These are phyloP conservation scores for Ischnura elegans DNA, from an alignment of 2,888 invertebrate genomes.

Conservation along the genomic window DNA sequence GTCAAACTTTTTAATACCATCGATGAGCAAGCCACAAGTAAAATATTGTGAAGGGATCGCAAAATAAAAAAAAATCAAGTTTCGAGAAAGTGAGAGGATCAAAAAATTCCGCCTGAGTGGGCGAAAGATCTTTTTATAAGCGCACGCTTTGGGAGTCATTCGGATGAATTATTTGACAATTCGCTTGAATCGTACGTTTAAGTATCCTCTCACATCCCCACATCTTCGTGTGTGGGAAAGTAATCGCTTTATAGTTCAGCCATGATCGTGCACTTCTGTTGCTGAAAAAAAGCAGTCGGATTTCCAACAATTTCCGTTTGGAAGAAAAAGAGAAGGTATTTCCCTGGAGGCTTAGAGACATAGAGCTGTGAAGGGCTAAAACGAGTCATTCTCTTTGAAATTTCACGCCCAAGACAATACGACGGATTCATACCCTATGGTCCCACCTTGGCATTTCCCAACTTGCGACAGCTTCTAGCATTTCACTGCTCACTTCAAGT, in stretches of 20 bases:
- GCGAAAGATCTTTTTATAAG: background rate
- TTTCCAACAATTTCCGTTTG: background rate
- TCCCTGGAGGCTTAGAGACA: no score
- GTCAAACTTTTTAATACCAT: background rate
- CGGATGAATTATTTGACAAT: constrained; percentile 23
- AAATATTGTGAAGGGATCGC: background rate
- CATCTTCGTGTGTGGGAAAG: background rate
- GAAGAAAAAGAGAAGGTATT: background rate
- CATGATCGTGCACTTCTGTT: background rate
- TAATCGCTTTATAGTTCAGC: background rate
- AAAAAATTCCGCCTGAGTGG: background rate
- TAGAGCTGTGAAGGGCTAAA: no score
- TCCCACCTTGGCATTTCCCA: no score
- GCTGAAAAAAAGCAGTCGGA: background rate
- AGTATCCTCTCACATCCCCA: background rate
- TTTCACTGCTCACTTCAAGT: no score
- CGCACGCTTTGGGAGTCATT: background rate
- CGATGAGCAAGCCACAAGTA: background rate
- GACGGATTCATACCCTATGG: no score
- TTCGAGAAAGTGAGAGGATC: background rate
- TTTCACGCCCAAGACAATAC: no score
- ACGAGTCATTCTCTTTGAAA: no score
- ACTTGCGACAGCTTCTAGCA: no score
- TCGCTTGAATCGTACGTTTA: background rate
- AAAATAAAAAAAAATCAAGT: background rate